Evolutionary conservation across 2,797 vertebrate genomes (phyloP), one percentile per base, ranked within the genome.

Genomic region (Peromyscus aztecus): DNA sequence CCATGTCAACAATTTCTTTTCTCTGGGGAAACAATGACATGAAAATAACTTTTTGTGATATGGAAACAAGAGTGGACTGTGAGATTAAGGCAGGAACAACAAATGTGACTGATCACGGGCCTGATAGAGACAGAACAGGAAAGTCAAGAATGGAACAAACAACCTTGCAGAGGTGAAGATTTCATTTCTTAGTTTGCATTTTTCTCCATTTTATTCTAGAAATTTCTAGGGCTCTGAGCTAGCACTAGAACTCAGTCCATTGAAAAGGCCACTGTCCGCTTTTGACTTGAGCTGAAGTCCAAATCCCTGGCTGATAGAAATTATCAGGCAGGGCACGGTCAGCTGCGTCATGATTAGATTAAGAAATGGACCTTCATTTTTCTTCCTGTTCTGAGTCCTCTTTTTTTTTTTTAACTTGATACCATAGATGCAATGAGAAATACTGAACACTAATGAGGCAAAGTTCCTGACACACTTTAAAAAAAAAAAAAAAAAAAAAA

Each of bases 391-490:
- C 80, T 55, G 57, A 88, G 19, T 0, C 11, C 49, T 83, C 89
- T 91, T 31, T 55, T 85, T 94, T 82, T 84, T 77, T 24, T 65
- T 31, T 65, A 4, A 80, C 76, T 43, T 94, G 65, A 49, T 55
- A 76, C 27, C 43, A 92, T 31, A 85, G 65, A 77, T 81, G 55
- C 34, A 96, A 90, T 73, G 59, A 91, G 76, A 88, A 96, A 85
- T 91, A 91, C 86, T 61, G 17, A 95, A 88, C 90, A 78, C 43
- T 69, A 93, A 80, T 40, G 57, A 90, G 27, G 91, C 1, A 59
- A 78, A 94, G 49, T 94, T 89, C 61, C 65, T 94, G 90, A 94
- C 46, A 90, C 43, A 6, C 94, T 83, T 84, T 92, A 63, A 86
- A 69, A 96, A 63, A 86, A 80, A 65, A 87, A 92, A 63, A 96